These are phyloP conservation scores for Grus americana DNA, from an alignment of 2,113 vertebrate genomes.

Conservation along the genomic window DNA sequence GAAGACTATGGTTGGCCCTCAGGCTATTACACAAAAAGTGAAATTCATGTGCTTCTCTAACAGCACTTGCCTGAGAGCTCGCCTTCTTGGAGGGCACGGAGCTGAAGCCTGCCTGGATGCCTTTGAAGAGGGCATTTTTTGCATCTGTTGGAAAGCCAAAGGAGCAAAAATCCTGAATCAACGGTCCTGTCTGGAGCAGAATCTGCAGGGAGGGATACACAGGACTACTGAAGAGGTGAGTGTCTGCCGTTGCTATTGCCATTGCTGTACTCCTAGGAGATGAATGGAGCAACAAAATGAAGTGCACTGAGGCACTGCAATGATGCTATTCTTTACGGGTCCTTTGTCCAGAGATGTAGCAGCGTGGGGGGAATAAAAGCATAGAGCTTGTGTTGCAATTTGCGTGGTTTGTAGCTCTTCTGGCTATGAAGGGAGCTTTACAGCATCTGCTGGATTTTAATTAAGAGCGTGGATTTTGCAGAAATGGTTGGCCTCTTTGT, in stretches of 20 bases:
- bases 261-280: neutral
- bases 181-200: neutral
- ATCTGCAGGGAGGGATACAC: neutral
- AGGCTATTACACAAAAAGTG: neutral
- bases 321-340: neutral
- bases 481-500: neutral
- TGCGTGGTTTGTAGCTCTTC: neutral
- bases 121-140: neutral
- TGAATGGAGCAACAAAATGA: neutral
- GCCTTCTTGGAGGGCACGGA: neutral
- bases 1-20: neutral
- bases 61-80: neutral
- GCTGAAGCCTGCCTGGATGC: neutral
- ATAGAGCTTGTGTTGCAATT: neutral
- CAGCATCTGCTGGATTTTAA: neutral
- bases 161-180: neutral
- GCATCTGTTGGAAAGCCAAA: neutral
- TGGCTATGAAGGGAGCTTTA: neutral
- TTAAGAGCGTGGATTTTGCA: neutral
- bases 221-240: neutral
- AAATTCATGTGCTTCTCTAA: neutral
- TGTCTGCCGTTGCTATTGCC: neutral
- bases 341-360: neutral
- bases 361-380: neutral
- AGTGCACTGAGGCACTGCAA: neutral